Evolutionary conservation across 2,113 vertebrate genomes (phyloP).

Genomic region (Bubo blakistoni): DNA sequence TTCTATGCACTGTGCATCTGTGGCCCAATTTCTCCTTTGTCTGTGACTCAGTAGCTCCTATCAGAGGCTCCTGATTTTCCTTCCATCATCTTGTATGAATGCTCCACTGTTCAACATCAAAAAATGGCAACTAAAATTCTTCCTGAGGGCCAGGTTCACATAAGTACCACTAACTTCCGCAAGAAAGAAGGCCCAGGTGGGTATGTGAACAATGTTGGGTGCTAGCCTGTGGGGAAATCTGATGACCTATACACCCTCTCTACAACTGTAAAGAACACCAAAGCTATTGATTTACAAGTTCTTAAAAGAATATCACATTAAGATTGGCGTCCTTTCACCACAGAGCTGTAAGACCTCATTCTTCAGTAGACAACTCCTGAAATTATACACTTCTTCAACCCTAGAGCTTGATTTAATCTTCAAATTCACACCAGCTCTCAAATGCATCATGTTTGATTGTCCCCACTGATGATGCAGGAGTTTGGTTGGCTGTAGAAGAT

Average conservation of each 20-base stretch:
- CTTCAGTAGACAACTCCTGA: neutral
- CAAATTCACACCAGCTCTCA: neutral
- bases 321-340: neutral
- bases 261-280: neutral
- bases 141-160: neutral
- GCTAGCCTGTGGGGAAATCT: neutral
- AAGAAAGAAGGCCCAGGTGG: neutral
- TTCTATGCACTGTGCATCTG: neutral
- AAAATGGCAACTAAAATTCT: neutral
- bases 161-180: neutral
- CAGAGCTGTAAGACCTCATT: neutral
- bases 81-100: neutral
- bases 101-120: neutral
- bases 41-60: neutral
- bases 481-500: neutral
- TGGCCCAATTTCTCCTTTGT: neutral
- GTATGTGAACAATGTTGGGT: neutral
- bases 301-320: neutral
- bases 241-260: neutral
- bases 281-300: neutral
- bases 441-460: neutral
- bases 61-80: neutral
- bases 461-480: neutral
- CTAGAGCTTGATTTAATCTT: neutral
- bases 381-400: neutral